Percentiles rank a stretch among this genome's conserved stretches.
Evolutionary conservation across 2,113 vertebrate genomes (phyloP).

Genomic region (Bothrops jararaca): DNA sequence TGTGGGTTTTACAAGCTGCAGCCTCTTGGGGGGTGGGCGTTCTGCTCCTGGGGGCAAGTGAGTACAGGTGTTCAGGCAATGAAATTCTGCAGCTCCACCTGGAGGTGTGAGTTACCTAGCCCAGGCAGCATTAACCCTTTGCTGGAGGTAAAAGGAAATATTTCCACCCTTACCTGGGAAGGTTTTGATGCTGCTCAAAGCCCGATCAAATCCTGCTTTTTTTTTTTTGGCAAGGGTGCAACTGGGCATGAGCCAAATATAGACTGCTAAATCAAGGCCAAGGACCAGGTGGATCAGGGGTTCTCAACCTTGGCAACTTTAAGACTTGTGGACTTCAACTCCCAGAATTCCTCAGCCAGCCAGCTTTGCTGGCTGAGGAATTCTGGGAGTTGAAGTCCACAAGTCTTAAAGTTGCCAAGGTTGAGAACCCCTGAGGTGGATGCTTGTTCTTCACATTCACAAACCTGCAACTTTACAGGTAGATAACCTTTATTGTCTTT

Average conservation of each 20-base stretch:
- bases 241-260: background rate
- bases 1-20: background rate
- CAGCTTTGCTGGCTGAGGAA: too few species aligned
- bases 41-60: background rate
- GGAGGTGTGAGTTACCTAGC: background rate
- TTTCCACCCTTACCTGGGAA: constrained; percentile 34
- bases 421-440: too few species aligned
- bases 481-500: too few species aligned
- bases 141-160: background rate
- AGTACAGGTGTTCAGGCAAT: background rate
- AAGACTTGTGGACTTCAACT: too few species aligned
- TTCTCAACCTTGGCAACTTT: too few species aligned
- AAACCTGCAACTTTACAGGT: background rate
- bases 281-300: background rate
- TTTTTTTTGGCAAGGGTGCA: background rate
- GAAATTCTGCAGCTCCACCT: background rate
- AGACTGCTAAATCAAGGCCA: background rate
- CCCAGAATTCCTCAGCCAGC: too few species aligned
- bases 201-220: background rate
- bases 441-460: background rate
- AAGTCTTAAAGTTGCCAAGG: too few species aligned
- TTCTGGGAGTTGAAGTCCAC: too few species aligned
- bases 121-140: background rate
- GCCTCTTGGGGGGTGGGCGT: background rate
- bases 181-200: background rate